These are phyloP conservation scores for Poeciliopsis infans DNA, from an alignment of 2,797 vertebrate species.

Conservation along the genomic window DNA sequence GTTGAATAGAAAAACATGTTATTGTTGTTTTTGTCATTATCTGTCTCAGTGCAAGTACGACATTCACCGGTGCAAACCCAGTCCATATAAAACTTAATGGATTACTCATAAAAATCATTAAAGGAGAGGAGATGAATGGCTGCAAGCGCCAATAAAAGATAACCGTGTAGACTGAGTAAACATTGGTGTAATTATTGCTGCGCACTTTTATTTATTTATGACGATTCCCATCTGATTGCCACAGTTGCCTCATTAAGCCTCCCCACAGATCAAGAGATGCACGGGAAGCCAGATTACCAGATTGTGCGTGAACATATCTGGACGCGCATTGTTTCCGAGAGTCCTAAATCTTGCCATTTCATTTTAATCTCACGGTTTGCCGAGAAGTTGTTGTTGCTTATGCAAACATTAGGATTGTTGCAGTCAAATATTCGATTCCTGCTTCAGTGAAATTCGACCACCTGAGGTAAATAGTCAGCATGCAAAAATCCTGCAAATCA, in stretches of 20 bases:
- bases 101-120: constrained; percentile 10
- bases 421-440: not conserved
- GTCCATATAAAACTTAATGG: not conserved
- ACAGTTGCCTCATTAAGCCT: not conserved
- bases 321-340: not conserved
- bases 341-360: not conserved
- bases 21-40: not conserved
- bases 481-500: not conserved
- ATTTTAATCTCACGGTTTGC: not conserved
- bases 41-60: too few relatives aligned
- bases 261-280: not conserved
- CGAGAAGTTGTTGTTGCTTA: not conserved
- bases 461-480: not conserved
- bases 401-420: not conserved
- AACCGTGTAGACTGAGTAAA: constrained; percentile 27
- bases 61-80: not conserved
- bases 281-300: not conserved
- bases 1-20: not conserved
- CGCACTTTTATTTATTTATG: not conserved
- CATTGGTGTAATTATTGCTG: constrained; percentile 13
- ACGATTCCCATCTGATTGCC: not conserved
- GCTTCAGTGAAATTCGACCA: not conserved
- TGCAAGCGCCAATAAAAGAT: constrained; percentile 22
- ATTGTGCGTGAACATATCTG: not conserved
- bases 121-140: not conserved